phyloP scores from a whole-genome alignment of 2,888 invertebrate species.

The Aporophyla lueneburgensis region DNA sequence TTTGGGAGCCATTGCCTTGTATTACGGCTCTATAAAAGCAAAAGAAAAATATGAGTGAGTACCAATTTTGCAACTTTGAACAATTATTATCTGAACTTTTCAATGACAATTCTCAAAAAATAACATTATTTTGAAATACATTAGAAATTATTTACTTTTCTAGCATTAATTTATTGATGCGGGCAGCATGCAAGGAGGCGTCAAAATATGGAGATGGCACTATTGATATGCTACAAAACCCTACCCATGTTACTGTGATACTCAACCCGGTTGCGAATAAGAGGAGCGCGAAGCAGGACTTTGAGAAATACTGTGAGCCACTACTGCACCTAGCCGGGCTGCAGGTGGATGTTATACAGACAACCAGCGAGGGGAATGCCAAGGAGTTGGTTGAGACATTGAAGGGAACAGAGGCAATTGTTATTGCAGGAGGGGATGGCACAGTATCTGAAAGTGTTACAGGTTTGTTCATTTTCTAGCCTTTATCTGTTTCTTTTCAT shows the following conservation, averaged over 20 bases:
- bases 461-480: constrained; percentile 74
- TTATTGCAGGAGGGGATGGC: constrained; percentile 98
- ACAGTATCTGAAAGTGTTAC: constrained; percentile 97
- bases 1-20: constrained; percentile 92
- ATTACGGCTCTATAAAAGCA: constrained; percentile 93
- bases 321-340: constrained; percentile 97
- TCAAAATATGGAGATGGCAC: constrained; percentile 93
- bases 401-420: constrained; percentile 95
- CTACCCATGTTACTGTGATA: constrained; percentile 95
- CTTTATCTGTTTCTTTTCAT: not conserved
- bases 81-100: not conserved
- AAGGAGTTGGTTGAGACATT: constrained; percentile 95
- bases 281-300: constrained; percentile 92
- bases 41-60: constrained; percentile 94
- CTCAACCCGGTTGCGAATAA: constrained; percentile 97
- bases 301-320: constrained; percentile 98
- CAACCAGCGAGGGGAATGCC: constrained; percentile 97
- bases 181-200: constrained; percentile 95
- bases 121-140: not conserved
- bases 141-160: not conserved
- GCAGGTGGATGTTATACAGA: constrained; percentile 92
- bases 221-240: constrained; percentile 90
- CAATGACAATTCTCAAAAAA: not conserved
- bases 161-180: constrained; percentile 95
- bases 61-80: not conserved